Evolutionary conservation across 1,140 invertebrate species (phyloP).

Genomic region (Tribolium castaneum): DNA sequence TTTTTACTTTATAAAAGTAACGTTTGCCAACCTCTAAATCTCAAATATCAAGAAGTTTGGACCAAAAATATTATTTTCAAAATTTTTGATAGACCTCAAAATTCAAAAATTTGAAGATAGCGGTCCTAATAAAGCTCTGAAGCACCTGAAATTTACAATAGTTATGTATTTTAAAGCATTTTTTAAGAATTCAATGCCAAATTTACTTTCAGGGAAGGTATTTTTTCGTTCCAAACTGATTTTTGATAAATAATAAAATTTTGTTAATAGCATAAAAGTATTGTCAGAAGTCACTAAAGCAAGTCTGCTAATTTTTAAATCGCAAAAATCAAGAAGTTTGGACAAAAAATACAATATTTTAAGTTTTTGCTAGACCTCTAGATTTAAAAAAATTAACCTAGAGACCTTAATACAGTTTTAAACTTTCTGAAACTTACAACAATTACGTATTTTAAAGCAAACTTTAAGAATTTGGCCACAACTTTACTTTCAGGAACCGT

Average conservation of each 20-base stretch:
- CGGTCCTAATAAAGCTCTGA: background rate
- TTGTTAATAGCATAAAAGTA: background rate
- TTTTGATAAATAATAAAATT: background rate
- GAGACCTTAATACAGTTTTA: background rate
- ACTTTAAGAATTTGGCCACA: background rate
- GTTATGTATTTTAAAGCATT: background rate
- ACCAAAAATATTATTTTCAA: no score
- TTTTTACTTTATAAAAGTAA: background rate
- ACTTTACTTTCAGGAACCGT: background rate
- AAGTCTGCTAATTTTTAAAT: background rate
- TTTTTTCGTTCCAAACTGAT: no score
- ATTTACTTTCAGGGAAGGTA: background rate
- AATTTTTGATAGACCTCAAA: no score
- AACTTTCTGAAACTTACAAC: background rate
- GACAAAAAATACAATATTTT: no score
- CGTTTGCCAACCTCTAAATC: background rate
- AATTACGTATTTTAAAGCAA: background rate
- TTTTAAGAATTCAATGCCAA: background rate
- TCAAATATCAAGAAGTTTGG: no score
- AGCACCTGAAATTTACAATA: background rate
- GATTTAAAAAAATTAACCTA: no score
- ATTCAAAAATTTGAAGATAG: no score
- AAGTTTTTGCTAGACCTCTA: no score
- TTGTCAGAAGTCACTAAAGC: background rate
- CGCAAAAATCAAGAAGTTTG: no score